Base-by-base conservation (phyloP, 2,888 invertebrate genomes). In the Drosophila kambysellisi region DNA sequence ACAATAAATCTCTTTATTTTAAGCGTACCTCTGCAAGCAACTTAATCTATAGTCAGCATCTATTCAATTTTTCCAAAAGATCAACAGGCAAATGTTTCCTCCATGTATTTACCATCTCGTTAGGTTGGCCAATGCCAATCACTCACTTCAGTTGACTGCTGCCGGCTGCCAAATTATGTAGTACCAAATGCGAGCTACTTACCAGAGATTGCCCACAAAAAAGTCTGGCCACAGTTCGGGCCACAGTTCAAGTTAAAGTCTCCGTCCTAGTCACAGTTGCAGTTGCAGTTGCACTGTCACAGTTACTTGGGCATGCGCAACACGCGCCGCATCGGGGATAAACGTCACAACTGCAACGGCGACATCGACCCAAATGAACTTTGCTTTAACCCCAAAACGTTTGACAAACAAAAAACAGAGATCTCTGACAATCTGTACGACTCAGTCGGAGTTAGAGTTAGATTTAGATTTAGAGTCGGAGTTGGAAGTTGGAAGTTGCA, bases 351-450 rank as follows among this genome's bases (percentile, higher is more conserved):
- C 62, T 69, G 83, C 67, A 67, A 75, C 82, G 63, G 67, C 80
- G 66, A 70, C 75, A 68, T 41, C 78, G 88, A 89, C 84, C 89
- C 59, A 86, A 89, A 83, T 76, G 85, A 85, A 85, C 85, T 87
- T 79, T 79, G 76, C 82, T 81, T 68, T 75, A 82, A 88, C 89
- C 88, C 88, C 73, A 66, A 79, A 87, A 73, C 74, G 79, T 81
- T 84, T 84, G 89, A 88, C 88, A 89, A 89, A 85, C 85, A 73
- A 77, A 81, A 79, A 79, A 80, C 69, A 63, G 73, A 88, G 81
- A 83, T 88, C 87, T 75, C 50, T 83, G 87, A 86, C 87, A 81
- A 88, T 84, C 88, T 74, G 68, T 61, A 46, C 54, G 32, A 51
- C 57, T 41, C 35, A 68, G 61, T 50, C 65, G 4, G 43, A 72